Percentiles rank a stretch among this genome's conserved stretches.
phyloP scores from a whole-genome alignment of 2,797 vertebrate genomes.

The Adrianichthys oophorus region DNA sequence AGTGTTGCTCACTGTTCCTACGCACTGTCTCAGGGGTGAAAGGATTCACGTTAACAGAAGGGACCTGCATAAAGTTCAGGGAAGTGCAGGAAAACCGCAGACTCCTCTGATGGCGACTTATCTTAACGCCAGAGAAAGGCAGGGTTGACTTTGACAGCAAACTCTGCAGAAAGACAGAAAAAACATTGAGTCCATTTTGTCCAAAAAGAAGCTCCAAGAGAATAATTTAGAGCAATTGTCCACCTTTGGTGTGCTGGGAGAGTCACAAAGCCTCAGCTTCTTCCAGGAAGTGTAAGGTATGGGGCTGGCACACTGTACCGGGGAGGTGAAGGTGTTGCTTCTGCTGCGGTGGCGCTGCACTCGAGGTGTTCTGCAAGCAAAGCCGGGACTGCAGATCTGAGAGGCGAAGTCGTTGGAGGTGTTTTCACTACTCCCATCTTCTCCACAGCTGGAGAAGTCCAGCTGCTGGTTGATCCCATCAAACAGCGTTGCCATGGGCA shows the following conservation, averaged over 20 bases:
- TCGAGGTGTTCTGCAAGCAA: constrained; percentile 51
- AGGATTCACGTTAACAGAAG: constrained; percentile 91
- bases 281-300: constrained; percentile 80
- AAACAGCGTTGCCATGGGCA: constrained; percentile 60
- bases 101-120: constrained; percentile 63
- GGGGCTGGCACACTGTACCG: constrained; percentile 71
- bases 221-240: background rate
- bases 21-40: constrained; percentile 89
- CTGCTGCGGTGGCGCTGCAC: constrained; percentile 56
- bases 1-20: constrained; percentile 67
- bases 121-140: constrained; percentile 73
- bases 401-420: constrained; percentile 65
- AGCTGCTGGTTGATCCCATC: constrained; percentile 77
- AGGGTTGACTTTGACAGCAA: constrained; percentile 80
- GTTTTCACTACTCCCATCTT: constrained; percentile 72
- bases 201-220: background rate
- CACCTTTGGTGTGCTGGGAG: constrained; percentile 90
- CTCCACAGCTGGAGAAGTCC: constrained; percentile 81
- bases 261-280: constrained; percentile 81
- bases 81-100: constrained; percentile 59
- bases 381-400: constrained; percentile 26
- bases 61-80: constrained; percentile 52
- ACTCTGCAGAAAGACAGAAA: constrained; percentile 69
- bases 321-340: constrained; percentile 44
- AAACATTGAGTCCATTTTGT: background rate